Evolutionary conservation across 2,113 vertebrate species (phyloP).

Genomic region (Anhinga anhinga): DNA sequence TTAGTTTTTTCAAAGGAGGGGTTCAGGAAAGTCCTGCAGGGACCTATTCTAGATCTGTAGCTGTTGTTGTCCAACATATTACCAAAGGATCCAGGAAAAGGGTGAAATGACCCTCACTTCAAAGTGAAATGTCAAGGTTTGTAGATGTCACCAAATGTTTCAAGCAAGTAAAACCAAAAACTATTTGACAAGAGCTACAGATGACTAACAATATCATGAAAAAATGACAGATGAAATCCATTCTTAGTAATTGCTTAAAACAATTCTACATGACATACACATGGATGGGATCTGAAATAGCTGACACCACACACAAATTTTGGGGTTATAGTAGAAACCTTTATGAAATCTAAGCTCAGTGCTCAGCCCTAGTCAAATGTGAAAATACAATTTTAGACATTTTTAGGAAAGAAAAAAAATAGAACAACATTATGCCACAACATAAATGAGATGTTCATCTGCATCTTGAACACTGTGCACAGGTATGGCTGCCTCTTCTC

Average conservation of each 20-base stretch:
- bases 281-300: neutral
- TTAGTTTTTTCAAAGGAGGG: neutral
- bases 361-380: neutral
- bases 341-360: neutral
- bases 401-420: neutral
- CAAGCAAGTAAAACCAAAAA: neutral
- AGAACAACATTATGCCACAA: neutral
- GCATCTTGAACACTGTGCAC: neutral
- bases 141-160: neutral
- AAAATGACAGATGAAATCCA: neutral
- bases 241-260: neutral
- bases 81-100: neutral
- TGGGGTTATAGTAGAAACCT: neutral
- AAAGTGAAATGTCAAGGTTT: neutral
- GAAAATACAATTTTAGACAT: neutral
- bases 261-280: neutral
- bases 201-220: neutral
- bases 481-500: neutral
- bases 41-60: neutral
- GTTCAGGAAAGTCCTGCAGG: neutral
- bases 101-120: neutral
- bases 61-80: neutral
- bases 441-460: neutral
- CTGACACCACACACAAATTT: rapidly evolving
- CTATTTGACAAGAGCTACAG: neutral